These are phyloP conservation scores for Lordiphosa collinella DNA, from an alignment of 1,140 invertebrate species.

Conservation along the genomic window DNA sequence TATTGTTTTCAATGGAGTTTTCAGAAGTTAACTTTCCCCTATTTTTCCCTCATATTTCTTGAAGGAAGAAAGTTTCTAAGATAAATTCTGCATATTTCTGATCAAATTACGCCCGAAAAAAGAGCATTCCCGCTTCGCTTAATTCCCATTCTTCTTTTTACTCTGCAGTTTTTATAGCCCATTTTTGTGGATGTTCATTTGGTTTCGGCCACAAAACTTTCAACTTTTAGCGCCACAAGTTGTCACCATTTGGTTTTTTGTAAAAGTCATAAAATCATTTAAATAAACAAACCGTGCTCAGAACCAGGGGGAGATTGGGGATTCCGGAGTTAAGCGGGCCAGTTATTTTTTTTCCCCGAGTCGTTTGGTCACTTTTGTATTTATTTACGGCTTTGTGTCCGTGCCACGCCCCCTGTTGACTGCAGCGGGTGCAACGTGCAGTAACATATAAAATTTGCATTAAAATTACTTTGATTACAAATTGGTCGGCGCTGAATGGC, in stretches of 20 bases:
- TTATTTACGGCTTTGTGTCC: slow-evolving; percentile 54
- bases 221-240: slow-evolving; percentile 68
- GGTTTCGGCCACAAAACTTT: slow-evolving; percentile 65
- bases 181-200: slow-evolving; percentile 24
- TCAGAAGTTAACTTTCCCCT: too few relatives aligned
- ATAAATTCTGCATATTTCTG: too few relatives aligned
- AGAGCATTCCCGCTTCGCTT: neutral
- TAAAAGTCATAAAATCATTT: slow-evolving; percentile 71
- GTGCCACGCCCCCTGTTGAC: slow-evolving; percentile 19
- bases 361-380: slow-evolving; percentile 22
- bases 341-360: slow-evolving; percentile 24
- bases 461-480: slow-evolving; percentile 77
- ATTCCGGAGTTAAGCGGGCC: slow-evolving; percentile 31
- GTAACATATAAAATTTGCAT: slow-evolving; percentile 73
- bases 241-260: slow-evolving; percentile 65
- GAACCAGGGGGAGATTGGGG: neutral
- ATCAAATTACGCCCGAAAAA: neutral
- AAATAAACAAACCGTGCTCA: slow-evolving; percentile 51
- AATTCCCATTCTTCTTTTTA: neutral
- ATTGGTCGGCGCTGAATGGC: slow-evolving; percentile 45
- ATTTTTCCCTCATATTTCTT: too few relatives aligned
- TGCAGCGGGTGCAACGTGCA: slow-evolving; percentile 44
- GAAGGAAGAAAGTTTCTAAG: too few relatives aligned
- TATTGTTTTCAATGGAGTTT: too few relatives aligned
- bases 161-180: slow-evolving; percentile 30